phyloP scores from a whole-genome alignment of 2,888 invertebrate genomes.

The Oscheius sp. region DNA sequence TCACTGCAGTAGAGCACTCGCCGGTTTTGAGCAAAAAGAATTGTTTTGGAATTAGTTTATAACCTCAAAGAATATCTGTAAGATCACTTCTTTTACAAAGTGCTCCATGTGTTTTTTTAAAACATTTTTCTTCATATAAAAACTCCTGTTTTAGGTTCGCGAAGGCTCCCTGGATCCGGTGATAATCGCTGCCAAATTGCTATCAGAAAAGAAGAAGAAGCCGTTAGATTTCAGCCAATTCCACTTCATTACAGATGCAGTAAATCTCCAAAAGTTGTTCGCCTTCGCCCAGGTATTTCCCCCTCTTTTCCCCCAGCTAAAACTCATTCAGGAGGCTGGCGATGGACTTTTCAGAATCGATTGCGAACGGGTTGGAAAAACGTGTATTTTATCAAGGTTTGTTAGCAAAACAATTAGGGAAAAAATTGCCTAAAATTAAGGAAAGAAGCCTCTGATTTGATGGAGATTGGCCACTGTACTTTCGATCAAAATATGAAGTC shows the following conservation, averaged over 20 bases:
- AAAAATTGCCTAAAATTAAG: conserved; percentile 36
- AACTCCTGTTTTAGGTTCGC: conserved; percentile 35
- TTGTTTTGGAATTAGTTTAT: too few relatives aligned
- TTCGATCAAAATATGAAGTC: conserved; percentile 64
- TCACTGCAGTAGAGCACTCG: too few relatives aligned
- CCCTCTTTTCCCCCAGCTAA: background rate
- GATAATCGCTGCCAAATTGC: conserved; percentile 64
- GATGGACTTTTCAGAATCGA: conserved; percentile 70
- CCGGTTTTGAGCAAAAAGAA: too few relatives aligned
- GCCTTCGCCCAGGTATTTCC: conserved; percentile 67
- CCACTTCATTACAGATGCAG: conserved; percentile 70
- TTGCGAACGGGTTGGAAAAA: conserved; percentile 69
- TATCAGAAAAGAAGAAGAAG: conserved; percentile 64
- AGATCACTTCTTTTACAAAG: too few relatives aligned
- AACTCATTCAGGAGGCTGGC: conserved; percentile 59
- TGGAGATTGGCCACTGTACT: conserved; percentile 65
- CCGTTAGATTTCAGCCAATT: conserved; percentile 68
- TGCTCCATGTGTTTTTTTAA: background rate
- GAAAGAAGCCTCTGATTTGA: conserved; percentile 69
- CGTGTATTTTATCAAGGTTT: conserved; percentile 65
- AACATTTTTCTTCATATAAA: background rate
- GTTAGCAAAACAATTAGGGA: background rate
- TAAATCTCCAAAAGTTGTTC: conserved; percentile 70
- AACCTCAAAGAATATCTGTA: too few relatives aligned
- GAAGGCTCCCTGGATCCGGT: conserved; percentile 66